A percentile compares a stretch with the other conserved stretches of the same genome.
Evolutionary conservation across 2,888 invertebrate species (phyloP).

Genomic region (Conops quadrifasciatus): DNA sequence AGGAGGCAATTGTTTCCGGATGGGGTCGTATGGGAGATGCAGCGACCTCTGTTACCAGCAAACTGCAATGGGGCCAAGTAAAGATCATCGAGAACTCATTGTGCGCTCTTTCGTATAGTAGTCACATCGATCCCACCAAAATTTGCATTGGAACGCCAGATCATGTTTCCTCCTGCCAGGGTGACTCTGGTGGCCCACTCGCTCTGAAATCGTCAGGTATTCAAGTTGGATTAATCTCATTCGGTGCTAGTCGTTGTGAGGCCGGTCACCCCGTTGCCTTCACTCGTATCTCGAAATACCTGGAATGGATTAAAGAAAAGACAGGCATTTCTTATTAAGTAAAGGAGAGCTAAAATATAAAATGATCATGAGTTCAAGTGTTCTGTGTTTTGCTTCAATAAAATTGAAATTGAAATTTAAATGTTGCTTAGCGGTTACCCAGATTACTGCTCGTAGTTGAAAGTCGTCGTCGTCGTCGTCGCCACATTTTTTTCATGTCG

Average conservation of each 20-base stretch:
- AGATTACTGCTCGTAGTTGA: too few species aligned
- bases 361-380: too few species aligned
- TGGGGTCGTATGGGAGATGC: conserved; percentile 63
- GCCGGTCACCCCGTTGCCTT: not conserved
- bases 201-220: not conserved
- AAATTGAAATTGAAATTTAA: too few species aligned
- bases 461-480: too few species aligned
- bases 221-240: not conserved
- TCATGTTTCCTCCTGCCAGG: not conserved
- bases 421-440: too few species aligned
- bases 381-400: too few species aligned
- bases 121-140: not conserved
- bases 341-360: too few species aligned
- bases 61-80: not conserved
- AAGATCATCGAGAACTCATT: not conserved
- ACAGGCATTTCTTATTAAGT: conserved; percentile 5
- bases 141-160: not conserved
- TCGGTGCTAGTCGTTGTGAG: not conserved
- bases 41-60: conserved; percentile 43
- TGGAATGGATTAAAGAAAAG: not conserved
- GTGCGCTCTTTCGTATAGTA: not conserved
- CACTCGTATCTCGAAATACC: not conserved
- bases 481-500: too few species aligned
- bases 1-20: conserved; percentile 61
- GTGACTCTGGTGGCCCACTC: not conserved